A percentile compares a stretch with the other conserved stretches of the same genome.
Conservation (phyloP, 1,140 invertebrate genomes). For the Dreissena rostriformis region DNA sequence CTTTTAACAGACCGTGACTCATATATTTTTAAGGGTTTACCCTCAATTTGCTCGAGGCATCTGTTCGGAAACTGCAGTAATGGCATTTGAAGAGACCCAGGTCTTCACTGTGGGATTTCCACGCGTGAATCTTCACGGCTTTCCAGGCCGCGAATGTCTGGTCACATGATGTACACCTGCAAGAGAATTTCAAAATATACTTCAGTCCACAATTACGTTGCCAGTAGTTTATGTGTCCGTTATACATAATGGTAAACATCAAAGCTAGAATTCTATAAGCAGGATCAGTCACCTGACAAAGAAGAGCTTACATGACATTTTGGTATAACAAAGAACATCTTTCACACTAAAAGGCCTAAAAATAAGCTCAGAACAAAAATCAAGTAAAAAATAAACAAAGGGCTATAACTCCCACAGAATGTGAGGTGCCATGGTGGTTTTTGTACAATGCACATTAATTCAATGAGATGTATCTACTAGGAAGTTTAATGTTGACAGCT, state of each 20-base stretch:
- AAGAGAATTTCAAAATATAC: not conserved
- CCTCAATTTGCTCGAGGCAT: constrained; percentile 38
- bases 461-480: too few relatives aligned
- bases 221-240: too few relatives aligned
- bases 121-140: constrained; percentile 23
- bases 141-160: constrained; percentile 41
- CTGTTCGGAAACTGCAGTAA: constrained; percentile 40
- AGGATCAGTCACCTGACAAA: too few relatives aligned
- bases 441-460: too few relatives aligned
- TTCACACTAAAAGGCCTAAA: not conserved
- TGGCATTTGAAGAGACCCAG: constrained; percentile 31
- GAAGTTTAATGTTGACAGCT: too few relatives aligned
- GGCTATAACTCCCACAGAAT: too few relatives aligned
- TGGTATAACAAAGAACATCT: not conserved
- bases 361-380: not conserved
- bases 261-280: not conserved
- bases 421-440: too few relatives aligned
- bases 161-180: constrained; percentile 39
- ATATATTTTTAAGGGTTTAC: not conserved
- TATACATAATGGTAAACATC: too few relatives aligned
- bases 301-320: not conserved
- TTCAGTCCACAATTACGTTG: too few relatives aligned
- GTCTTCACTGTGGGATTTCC: constrained; percentile 38
- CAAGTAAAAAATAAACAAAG: too few relatives aligned
- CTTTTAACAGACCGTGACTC: too few relatives aligned